Percentiles rank a stretch among this genome's conserved stretches.
Conservation (phyloP, 2,113 vertebrate genomes). For the Lates calcarifer region DNA sequence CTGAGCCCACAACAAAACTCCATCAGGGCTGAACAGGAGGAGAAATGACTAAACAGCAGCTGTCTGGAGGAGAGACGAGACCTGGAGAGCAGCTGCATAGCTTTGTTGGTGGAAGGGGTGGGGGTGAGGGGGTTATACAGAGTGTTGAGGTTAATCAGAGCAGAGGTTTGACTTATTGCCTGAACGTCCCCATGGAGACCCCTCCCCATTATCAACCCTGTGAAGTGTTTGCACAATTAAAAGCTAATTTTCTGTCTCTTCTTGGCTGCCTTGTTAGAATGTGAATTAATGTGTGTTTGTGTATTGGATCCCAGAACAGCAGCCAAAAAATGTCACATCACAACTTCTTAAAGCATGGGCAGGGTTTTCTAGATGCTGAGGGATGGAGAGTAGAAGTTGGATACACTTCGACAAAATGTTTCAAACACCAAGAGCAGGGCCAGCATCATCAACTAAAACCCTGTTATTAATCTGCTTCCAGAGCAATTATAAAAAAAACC, state of each 20-base stretch:
- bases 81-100: conserved; percentile 41
- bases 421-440: conserved; percentile 3
- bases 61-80: conserved; percentile 49
- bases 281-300: conserved; percentile 20
- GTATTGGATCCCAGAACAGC: background rate
- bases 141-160: conserved; percentile 40
- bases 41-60: conserved; percentile 58
- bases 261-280: conserved; percentile 25
- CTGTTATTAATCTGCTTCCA: conserved; percentile 58
- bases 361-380: conserved; percentile 19
- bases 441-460: conserved; percentile 33
- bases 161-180: conserved; percentile 24
- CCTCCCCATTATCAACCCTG: conserved; percentile 40
- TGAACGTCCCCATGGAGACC: conserved; percentile 18
- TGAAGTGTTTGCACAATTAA: conserved; percentile 55
- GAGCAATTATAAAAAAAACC: conserved; percentile 55
- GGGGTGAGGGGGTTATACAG: background rate
- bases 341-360: background rate
- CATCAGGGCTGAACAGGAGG: conserved; percentile 53
- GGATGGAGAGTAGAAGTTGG: conserved; percentile 2
- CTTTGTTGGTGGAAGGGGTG: background rate
- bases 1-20: conserved; percentile 57
- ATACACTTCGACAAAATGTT: conserved; percentile 10
- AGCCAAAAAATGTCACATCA: conserved; percentile 38
- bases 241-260: conserved; percentile 51